Evolutionary conservation across 1,140 invertebrate species (phyloP).

Genomic region (Alviniconcha marisindica): DNA sequence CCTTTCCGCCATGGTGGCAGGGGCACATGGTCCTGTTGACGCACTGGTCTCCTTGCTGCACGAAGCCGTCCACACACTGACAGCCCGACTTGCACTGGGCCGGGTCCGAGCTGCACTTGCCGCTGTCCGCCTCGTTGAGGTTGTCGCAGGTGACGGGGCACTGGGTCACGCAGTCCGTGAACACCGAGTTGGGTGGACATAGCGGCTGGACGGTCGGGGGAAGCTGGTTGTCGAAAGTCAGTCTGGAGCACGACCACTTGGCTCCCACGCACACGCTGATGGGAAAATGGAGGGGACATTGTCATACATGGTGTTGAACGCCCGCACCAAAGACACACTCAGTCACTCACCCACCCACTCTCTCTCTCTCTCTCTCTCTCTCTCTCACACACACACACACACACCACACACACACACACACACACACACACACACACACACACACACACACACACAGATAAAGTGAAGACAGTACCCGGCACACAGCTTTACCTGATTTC

Average conservation of each 20-base stretch:
- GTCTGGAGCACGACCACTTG: slow-evolving; percentile 83
- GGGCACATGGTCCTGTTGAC: slow-evolving; percentile 85
- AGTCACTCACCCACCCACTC: not conserved
- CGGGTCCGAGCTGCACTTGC: slow-evolving; percentile 72
- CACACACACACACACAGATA: no score
- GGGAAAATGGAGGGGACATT: slow-evolving; percentile 37
- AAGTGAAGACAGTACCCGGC: no score
- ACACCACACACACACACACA: no score
- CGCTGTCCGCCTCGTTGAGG: slow-evolving; percentile 81
- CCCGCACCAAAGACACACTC: no score
- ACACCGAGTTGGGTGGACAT: slow-evolving; percentile 80
- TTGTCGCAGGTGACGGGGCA: slow-evolving; percentile 89
- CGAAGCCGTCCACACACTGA: slow-evolving; percentile 82
- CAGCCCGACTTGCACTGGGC: slow-evolving; percentile 84
- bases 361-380: no score
- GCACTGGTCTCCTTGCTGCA: slow-evolving; percentile 80
- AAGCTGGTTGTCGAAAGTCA: slow-evolving; percentile 80
- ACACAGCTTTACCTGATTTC: slow-evolving; percentile 82
- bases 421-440: no score
- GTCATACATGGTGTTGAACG: not conserved
- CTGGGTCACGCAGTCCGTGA: slow-evolving; percentile 84
- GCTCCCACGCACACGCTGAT: slow-evolving; percentile 85
- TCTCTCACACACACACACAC: no score
- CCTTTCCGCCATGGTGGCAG: slow-evolving; percentile 90
- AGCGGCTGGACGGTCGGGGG: slow-evolving; percentile 78